phyloP scores from a whole-genome alignment of 2,797 vertebrate genomes.

The Prunella strophiata region DNA sequence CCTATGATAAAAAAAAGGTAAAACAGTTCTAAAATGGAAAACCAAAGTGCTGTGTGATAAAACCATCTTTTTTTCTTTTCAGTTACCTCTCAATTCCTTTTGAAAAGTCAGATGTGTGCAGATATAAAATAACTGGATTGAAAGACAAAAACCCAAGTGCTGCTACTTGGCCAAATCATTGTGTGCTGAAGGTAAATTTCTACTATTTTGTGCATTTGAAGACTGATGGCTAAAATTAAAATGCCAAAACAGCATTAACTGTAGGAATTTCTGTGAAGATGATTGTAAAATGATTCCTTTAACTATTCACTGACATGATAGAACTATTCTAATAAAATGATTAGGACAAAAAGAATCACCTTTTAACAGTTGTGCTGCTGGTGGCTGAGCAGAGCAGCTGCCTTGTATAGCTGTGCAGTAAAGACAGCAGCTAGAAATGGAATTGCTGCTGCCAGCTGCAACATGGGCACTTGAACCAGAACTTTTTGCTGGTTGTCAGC shows the following conservation, averaged over 20 bases:
- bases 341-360: not conserved
- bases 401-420: not conserved
- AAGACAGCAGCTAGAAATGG: not conserved
- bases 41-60: not conserved
- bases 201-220: not conserved
- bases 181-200: not conserved
- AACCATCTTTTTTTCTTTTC: not conserved
- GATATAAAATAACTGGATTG: not conserved
- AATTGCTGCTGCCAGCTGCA: not conserved
- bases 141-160: not conserved
- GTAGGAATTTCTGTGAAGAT: not conserved
- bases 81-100: not conserved
- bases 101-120: not conserved
- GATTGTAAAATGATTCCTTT: not conserved
- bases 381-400: not conserved
- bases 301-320: not conserved
- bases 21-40: not conserved
- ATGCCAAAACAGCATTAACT: not conserved
- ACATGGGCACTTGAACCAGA: not conserved
- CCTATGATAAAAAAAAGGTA: not conserved
- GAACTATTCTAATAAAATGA: constrained; percentile 3
- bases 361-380: not conserved
- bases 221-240: not conserved
- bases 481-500: not conserved
- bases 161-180: not conserved